Conservation (phyloP, 2,113 vertebrate genomes). For the Motacilla alba region DNA sequence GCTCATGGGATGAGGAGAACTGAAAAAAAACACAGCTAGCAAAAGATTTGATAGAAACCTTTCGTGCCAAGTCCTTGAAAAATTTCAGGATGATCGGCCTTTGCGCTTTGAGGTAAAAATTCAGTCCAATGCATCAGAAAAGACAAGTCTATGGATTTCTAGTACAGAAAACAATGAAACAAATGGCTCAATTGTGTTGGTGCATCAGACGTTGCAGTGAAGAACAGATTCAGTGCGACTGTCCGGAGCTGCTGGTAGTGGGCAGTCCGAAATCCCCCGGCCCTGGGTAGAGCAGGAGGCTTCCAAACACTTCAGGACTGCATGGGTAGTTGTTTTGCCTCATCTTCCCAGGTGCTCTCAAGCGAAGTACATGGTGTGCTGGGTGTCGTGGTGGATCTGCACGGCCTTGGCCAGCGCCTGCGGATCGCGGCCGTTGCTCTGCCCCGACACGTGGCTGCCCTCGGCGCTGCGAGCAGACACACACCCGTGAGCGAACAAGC, state of each 20-base stretch:
- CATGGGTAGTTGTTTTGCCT: slow-evolving; percentile 33
- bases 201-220: slow-evolving; percentile 78
- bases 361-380: slow-evolving; percentile 99
- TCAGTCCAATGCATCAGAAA: slow-evolving; percentile 83
- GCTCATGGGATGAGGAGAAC: slow-evolving; percentile 68
- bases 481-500: neutral
- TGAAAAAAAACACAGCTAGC: slow-evolving; percentile 71
- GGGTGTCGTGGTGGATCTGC: slow-evolving; percentile 98
- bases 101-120: slow-evolving; percentile 84
- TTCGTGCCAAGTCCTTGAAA: slow-evolving; percentile 78
- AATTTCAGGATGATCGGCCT: slow-evolving; percentile 75
- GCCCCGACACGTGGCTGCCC: slow-evolving; percentile 97
- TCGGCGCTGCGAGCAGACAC: slow-evolving; percentile 83
- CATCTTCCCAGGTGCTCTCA: slow-evolving; percentile 73
- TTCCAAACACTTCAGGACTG: slow-evolving; percentile 68
- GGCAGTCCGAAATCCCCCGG: slow-evolving; percentile 73
- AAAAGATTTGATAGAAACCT: slow-evolving; percentile 78
- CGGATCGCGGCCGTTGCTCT: slow-evolving; percentile 97
- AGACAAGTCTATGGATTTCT: slow-evolving; percentile 73
- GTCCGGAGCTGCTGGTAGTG: slow-evolving; percentile 85
- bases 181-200: slow-evolving; percentile 90
- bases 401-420: slow-evolving; percentile 97
- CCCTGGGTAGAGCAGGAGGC: slow-evolving; percentile 48
- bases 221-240: slow-evolving; percentile 80
- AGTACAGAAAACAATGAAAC: slow-evolving; percentile 74